Conservation (phyloP, 2,888 invertebrate genomes). For the Horisme vitalbata region DNA sequence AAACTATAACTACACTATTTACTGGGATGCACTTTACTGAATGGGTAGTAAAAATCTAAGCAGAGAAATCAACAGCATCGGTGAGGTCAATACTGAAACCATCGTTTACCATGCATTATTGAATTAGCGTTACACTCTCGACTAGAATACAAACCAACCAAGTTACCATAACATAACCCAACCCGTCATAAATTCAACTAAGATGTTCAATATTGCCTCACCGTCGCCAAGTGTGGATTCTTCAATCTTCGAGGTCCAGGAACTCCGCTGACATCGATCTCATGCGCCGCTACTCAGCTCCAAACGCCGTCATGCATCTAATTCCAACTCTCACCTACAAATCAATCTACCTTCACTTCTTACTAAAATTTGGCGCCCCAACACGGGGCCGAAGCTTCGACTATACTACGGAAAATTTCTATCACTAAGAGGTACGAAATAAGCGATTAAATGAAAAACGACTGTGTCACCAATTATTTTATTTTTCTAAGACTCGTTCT, state of each 20-base stretch:
- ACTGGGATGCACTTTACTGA: conserved; percentile 80
- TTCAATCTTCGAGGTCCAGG: conserved; percentile 42
- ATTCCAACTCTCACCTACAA: conserved; percentile 43
- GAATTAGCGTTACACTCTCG: neutral
- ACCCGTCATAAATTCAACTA: neutral
- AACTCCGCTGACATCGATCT: conserved; percentile 43
- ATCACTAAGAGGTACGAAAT: conserved; percentile 62
- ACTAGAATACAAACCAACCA: conserved; percentile 2
- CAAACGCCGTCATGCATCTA: conserved; percentile 70
- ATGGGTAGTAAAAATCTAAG: conserved; percentile 55
- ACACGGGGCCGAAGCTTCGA: conserved; percentile 62
- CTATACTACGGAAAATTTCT: conserved; percentile 58
- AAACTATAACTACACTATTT: conserved; percentile 67
- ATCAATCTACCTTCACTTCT: conserved; percentile 35
- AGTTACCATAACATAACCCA: neutral
- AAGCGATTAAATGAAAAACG: conserved; percentile 81
- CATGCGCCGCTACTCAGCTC: conserved; percentile 66
- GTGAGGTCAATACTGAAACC: conserved; percentile 60
- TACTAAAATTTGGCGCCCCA: conserved; percentile 55
- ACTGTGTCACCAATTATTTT: conserved; percentile 73
- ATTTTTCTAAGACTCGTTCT: conserved; percentile 74
- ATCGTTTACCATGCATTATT: conserved; percentile 23
- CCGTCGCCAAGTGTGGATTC: conserved; percentile 44
- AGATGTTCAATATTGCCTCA: conserved; percentile 51
- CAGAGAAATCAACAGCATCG: conserved; percentile 57